Conservation (phyloP, 2,888 invertebrate species). For the Cyclophora albipunctata region DNA sequence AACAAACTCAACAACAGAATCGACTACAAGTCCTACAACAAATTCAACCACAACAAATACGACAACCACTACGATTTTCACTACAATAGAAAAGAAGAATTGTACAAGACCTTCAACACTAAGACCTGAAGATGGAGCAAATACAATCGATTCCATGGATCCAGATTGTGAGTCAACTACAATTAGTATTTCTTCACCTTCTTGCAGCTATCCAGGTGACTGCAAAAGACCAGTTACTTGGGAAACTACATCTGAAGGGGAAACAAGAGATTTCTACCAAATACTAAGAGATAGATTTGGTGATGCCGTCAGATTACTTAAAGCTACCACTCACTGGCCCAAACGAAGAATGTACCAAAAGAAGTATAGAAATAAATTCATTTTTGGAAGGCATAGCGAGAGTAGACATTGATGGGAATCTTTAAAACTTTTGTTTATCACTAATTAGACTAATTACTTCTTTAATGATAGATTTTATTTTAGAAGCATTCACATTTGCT, state of each 20-base stretch:
- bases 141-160: too few species aligned
- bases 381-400: conserved; percentile 28
- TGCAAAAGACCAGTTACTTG: conserved; percentile 49
- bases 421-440: background rate
- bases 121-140: background rate
- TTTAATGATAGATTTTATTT: too few species aligned
- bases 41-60: conserved; percentile 4
- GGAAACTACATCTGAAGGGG: conserved; percentile 54
- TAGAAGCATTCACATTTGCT: too few species aligned
- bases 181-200: background rate
- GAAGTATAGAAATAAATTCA: conserved; percentile 20
- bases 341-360: conserved; percentile 8
- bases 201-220: conserved; percentile 15
- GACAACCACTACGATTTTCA: conserved; percentile 1
- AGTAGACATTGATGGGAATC: background rate
- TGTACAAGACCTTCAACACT: background rate
- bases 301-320: conserved; percentile 32
- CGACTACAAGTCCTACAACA: conserved; percentile 5
- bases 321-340: conserved; percentile 43
- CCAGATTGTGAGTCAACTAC: background rate
- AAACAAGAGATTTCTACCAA: conserved; percentile 54
- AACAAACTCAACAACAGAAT: conserved; percentile 1
- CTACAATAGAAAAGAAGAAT: background rate
- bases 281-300: conserved; percentile 46
- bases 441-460: background rate